Conservation (phyloP, 2,113 vertebrate genomes). For the Pituophis catenifer region DNA sequence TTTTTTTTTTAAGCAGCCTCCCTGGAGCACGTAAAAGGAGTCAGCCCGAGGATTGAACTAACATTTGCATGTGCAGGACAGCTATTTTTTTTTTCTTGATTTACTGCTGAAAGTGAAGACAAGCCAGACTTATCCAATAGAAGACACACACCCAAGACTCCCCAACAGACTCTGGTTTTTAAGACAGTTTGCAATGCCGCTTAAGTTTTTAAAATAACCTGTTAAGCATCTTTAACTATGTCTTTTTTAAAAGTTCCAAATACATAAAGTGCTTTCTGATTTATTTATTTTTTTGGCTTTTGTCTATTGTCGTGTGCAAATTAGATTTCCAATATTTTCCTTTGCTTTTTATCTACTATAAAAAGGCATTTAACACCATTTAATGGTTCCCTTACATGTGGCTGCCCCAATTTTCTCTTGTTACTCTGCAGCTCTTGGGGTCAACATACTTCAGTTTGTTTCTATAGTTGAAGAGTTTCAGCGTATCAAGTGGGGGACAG, state of each 20-base stretch:
- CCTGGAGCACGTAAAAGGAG: not conserved
- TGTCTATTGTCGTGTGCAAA: not conserved
- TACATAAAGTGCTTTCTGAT: not conserved
- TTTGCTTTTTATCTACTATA: not conserved
- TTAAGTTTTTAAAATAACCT: not conserved
- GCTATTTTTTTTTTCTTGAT: not conserved
- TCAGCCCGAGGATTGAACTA: not conserved
- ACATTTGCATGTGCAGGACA: not conserved
- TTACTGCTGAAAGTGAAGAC: not conserved
- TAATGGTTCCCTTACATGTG: not conserved
- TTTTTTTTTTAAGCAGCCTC: not conserved
- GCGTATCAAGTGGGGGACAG: not conserved
- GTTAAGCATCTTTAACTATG: not conserved
- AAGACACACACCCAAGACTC: not conserved
- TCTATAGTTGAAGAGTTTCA: not conserved
- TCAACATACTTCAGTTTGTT: not conserved
- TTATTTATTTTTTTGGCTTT: not conserved
- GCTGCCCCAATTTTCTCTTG: not conserved
- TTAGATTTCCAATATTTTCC: not conserved
- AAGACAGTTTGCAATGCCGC: not conserved
- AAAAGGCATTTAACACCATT: not conserved
- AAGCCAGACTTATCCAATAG: not conserved
- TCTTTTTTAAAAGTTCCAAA: not conserved
- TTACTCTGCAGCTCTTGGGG: not conserved
- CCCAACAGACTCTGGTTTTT: not conserved